A percentile compares a stretch with the other conserved stretches of the same genome.
These are phyloP conservation scores for Lipotes vexillifer DNA, from an alignment of 2,113 vertebrate genomes.

Conservation along the genomic window DNA sequence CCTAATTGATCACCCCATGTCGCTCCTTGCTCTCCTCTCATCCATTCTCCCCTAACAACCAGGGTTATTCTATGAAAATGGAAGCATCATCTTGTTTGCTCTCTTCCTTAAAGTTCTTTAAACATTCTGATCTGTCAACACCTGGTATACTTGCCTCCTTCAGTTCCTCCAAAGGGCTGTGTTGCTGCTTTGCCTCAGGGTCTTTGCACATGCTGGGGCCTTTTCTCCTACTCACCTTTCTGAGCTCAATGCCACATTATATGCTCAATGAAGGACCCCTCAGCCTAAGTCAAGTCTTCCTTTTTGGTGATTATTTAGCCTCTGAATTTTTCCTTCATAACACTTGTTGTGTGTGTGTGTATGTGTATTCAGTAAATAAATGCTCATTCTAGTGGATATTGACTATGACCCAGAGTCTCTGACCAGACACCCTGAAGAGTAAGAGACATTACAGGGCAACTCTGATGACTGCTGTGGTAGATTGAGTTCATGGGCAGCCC, in stretches of 20 bases:
- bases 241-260: background rate
- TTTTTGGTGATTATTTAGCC: background rate
- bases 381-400: background rate
- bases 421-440: background rate
- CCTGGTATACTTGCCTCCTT: background rate
- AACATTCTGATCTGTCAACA: no score
- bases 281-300: background rate
- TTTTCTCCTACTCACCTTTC: background rate
- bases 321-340: background rate
- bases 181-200: background rate
- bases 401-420: background rate
- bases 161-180: background rate
- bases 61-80: background rate
- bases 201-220: background rate
- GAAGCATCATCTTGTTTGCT: background rate
- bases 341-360: background rate
- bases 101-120: background rate
- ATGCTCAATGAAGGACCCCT: background rate
- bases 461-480: background rate
- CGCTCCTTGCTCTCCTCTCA: background rate
- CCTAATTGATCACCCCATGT: background rate
- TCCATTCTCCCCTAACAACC: background rate
- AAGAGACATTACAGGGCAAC: background rate
- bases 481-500: background rate
- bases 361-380: background rate